These are phyloP conservation scores for Zeuzera pyrina DNA, from an alignment of 2,888 invertebrate species.

Conservation along the genomic window DNA sequence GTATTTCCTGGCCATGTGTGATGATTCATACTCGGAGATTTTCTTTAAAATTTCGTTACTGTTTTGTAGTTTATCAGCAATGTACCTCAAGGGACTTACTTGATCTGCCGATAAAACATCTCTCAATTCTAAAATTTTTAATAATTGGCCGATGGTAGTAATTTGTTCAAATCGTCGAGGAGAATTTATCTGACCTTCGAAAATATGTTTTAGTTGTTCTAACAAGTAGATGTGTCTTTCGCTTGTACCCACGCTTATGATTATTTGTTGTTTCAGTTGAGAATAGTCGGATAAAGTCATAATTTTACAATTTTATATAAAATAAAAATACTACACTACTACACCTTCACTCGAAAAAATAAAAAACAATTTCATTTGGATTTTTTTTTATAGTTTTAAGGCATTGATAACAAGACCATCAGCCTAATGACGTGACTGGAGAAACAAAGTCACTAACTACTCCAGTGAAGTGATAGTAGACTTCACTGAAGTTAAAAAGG, in stretches of 20 bases:
- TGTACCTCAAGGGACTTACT: slow-evolving; percentile 39
- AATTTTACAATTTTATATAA: too few species aligned
- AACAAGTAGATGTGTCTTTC: slow-evolving; percentile 36
- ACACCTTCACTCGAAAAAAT: not conserved
- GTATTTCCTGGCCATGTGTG: slow-evolving; percentile 24
- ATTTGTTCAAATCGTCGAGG: slow-evolving; percentile 48
- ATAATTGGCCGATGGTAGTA: slow-evolving; percentile 35
- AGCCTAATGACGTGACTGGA: too few species aligned
- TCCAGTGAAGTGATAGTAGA: too few species aligned
- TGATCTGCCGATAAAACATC: slow-evolving; percentile 47
- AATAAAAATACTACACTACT: too few species aligned
- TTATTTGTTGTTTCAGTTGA: slow-evolving; percentile 29
- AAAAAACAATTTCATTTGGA: too few species aligned
- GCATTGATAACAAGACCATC: too few species aligned
- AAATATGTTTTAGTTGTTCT: slow-evolving; percentile 40
- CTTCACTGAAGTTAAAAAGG: too few species aligned
- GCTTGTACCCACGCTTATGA: slow-evolving; percentile 29
- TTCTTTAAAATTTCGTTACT: slow-evolving; percentile 26
- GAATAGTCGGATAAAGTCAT: slow-evolving; percentile 49
- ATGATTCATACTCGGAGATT: slow-evolving; percentile 37
- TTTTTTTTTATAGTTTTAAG: too few species aligned
- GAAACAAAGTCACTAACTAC: too few species aligned
- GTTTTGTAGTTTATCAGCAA: slow-evolving; percentile 33
- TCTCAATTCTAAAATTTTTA: slow-evolving; percentile 47
- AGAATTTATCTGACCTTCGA: slow-evolving; percentile 48